Conservation (phyloP, 35 echinoderm and acorn worm genomes). For the Ophiothrix spiculata region DNA sequence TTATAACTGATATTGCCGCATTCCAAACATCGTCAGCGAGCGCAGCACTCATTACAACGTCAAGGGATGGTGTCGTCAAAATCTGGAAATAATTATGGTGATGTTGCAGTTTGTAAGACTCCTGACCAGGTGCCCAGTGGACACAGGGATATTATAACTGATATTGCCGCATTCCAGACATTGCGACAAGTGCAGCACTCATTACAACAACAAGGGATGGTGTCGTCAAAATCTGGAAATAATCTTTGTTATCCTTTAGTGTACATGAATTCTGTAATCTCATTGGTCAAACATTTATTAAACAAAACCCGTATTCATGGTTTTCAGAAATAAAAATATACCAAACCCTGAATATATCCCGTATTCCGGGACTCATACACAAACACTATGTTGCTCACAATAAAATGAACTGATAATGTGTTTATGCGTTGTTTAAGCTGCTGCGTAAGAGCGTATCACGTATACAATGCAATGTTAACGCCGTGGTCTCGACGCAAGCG, state of each 20-base stretch:
- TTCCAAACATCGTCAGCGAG: slow-evolving; percentile 60
- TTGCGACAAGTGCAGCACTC: slow-evolving; percentile 55
- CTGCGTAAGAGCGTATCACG: too few species aligned
- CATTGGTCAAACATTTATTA: too few species aligned
- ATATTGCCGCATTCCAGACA: slow-evolving; percentile 68
- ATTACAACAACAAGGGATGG: slow-evolving; percentile 78
- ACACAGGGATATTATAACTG: slow-evolving; percentile 72
- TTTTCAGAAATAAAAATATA: too few species aligned
- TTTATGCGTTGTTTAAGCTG: too few species aligned
- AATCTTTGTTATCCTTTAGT: slow-evolving; percentile 49
- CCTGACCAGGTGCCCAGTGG: slow-evolving; percentile 76
- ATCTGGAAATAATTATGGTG: slow-evolving; percentile 98
- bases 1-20: slow-evolving; percentile 69
- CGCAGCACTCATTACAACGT: slow-evolving; percentile 61
- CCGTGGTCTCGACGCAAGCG: too few species aligned
- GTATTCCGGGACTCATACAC: too few species aligned
- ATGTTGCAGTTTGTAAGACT: slow-evolving; percentile 44
- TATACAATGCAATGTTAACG: too few species aligned
- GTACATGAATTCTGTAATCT: slow-evolving; percentile 39
- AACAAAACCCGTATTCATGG: too few species aligned
- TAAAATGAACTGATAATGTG: too few species aligned
- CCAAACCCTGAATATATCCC: too few species aligned
- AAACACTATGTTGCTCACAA: too few species aligned
- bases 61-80: slow-evolving; percentile 91
- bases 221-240: slow-evolving; percentile 99